Evolutionary conservation across 1,140 invertebrate species (phyloP), one percentile per base, ranked within the genome.

Genomic region (Harpegnathos saltator): DNA sequence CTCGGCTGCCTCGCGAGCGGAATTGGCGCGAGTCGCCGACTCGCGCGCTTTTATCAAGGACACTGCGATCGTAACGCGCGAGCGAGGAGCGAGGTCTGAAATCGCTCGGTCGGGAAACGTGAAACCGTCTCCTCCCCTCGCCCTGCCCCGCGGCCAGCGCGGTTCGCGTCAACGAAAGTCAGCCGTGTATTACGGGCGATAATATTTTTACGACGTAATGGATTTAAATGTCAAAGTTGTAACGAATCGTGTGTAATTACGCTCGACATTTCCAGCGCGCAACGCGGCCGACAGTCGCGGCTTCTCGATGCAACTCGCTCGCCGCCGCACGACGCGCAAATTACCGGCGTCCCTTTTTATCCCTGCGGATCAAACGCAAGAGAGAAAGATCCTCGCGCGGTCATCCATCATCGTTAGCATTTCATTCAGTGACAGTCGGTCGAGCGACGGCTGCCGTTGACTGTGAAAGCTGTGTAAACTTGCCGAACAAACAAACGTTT

Each of bases 391-490:
- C 86, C 56, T 71, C 44, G 15, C 63, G 26, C n/a, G 86, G 74
- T 86, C 90, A 92, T 93, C 89, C 86, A 91, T 93, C 92, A 93
- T 93, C 92, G 87, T 93, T 93, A 93, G 90, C 73, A 92, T 91
- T 93, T 91, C 89, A 91, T 92, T 93, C 90, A 91, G 83, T 86
- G 86, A 91, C 87, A 86, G 85, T 84, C 83, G 85, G 83, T 86
- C 75, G 86, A 73, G 61, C 87, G 83, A 81, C 89, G 85, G 87
- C 86, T 87, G 74, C 82, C 86, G 52, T 83, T 85, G 83, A 89
- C 87, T 83, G 71, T 77, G 65, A 89, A 88, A 88, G 89, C 88
- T 91, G 88, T 91, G 89, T 90, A 92, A 92, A 93, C 90, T 87
- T 63, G 69, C 58, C 52, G 87, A 88, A 87, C 91, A 90, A 93